Conservation (phyloP, 2,113 vertebrate species). For the Tachysurus fulvidraco region DNA sequence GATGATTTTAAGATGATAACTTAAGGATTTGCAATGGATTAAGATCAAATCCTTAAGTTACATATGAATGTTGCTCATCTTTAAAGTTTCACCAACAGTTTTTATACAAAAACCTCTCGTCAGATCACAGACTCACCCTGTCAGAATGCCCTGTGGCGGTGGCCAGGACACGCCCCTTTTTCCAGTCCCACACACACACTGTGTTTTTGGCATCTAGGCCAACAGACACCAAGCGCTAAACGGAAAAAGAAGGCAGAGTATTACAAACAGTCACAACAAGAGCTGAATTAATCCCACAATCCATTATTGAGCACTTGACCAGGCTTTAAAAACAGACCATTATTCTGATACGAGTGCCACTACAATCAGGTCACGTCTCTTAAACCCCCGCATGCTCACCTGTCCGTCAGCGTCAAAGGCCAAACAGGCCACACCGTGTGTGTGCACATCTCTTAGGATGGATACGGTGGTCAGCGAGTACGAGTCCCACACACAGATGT, state of each 20-base stretch:
- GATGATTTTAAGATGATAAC: too few species aligned
- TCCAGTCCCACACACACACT: constrained; percentile 96
- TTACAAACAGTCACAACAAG: too few species aligned
- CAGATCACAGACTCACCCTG: constrained; percentile 56
- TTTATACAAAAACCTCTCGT: background rate
- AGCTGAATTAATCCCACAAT: background rate
- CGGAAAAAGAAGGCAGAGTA: constrained; percentile 30
- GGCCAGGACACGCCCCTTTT: constrained; percentile 87
- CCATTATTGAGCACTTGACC: background rate
- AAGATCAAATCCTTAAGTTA: background rate
- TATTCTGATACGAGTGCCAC: background rate
- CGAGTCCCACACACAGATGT: constrained; percentile 94
- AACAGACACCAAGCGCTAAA: constrained; percentile 87
- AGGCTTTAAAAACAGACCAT: background rate
- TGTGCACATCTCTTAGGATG: constrained; percentile 92
- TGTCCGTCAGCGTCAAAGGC: constrained; percentile 92
- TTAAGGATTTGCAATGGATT: too few species aligned
- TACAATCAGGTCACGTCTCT: background rate
- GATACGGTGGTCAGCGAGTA: constrained; percentile 87
- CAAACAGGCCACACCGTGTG: constrained; percentile 92
- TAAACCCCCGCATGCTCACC: constrained; percentile 66
- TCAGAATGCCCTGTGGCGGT: constrained; percentile 91
- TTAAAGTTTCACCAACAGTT: background rate
- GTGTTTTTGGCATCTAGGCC: constrained; percentile 97
- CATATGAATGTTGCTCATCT: background rate